Evolutionary conservation across 2,888 invertebrate species (phyloP).

Genomic region (Eledona agricola): DNA sequence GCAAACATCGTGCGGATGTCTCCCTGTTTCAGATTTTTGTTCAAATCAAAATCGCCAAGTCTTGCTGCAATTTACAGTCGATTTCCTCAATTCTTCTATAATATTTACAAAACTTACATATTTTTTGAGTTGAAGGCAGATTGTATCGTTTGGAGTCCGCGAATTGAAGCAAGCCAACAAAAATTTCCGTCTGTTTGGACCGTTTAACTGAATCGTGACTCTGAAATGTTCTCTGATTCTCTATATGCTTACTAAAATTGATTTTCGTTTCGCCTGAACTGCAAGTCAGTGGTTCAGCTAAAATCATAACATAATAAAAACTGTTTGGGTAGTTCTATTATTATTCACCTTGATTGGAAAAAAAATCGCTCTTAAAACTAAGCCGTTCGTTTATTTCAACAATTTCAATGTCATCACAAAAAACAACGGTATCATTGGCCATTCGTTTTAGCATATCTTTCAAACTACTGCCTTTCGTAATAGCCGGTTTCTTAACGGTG

Average conservation of each 20-base stretch:
- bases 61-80: constrained; percentile 4
- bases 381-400: constrained; percentile 50
- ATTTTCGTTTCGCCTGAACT: constrained; percentile 34
- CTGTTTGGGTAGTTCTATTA: neutral
- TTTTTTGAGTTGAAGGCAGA: constrained; percentile 61
- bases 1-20: constrained; percentile 69
- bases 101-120: constrained; percentile 56
- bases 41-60: constrained; percentile 27
- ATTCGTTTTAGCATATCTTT: constrained; percentile 52
- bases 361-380: constrained; percentile 33
- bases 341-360: constrained; percentile 47
- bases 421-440: constrained; percentile 39
- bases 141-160: constrained; percentile 65
- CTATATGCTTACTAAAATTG: constrained; percentile 61
- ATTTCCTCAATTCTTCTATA: constrained; percentile 9
- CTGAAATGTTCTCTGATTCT: constrained; percentile 65
- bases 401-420: constrained; percentile 46
- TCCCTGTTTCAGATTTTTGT: constrained; percentile 62
- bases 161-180: constrained; percentile 63
- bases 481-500: constrained; percentile 58
- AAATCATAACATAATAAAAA: constrained; percentile 23
- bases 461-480: constrained; percentile 45
- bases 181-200: constrained; percentile 63
- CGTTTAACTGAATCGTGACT: constrained; percentile 62
- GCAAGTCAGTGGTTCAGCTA: constrained; percentile 38